Evolutionary conservation across 2,797 vertebrate genomes (phyloP).

Genomic region (Echiichthys vipera): DNA sequence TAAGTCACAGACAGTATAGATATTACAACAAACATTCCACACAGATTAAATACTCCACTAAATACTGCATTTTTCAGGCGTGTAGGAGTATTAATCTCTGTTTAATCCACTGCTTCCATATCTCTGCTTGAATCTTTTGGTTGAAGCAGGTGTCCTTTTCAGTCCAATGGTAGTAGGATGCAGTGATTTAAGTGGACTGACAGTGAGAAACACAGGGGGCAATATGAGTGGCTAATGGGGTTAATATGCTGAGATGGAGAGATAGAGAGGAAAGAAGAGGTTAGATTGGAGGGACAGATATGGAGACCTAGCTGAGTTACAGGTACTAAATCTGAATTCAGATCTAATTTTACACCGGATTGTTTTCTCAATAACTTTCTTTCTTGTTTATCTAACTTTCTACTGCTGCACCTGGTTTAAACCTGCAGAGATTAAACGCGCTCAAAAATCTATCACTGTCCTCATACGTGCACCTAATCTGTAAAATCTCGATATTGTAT

Average conservation of each 20-base stretch:
- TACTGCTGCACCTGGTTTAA: slow-evolving; percentile 4
- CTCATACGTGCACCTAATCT: slow-evolving; percentile 37
- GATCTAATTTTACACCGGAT: slow-evolving; percentile 34
- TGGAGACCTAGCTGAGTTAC: slow-evolving; percentile 28
- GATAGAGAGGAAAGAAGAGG: slow-evolving; percentile 47
- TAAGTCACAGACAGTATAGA: slow-evolving; percentile 23
- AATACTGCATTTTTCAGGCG: slow-evolving; percentile 20
- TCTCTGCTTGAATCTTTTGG: slow-evolving; percentile 39
- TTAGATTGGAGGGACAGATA: slow-evolving; percentile 34
- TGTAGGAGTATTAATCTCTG: slow-evolving; percentile 40
- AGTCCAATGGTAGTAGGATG: slow-evolving; percentile 44
- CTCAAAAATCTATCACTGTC: slow-evolving; percentile 33
- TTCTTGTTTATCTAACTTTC: slow-evolving; percentile 16
- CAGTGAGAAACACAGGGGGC: slow-evolving; percentile 66
- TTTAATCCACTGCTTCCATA: slow-evolving; percentile 51
- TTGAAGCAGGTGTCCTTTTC: slow-evolving; percentile 58
- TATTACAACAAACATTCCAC: slow-evolving; percentile 22
- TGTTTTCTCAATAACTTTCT: slow-evolving; percentile 29
- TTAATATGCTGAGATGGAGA: slow-evolving; percentile 70
- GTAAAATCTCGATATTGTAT: slow-evolving; percentile 46
- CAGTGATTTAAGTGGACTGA: slow-evolving; percentile 64
- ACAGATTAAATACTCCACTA: slow-evolving; percentile 35
- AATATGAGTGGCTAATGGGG: slow-evolving; percentile 73
- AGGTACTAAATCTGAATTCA: slow-evolving; percentile 39
- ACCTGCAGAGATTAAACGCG: slow-evolving; percentile 8